phyloP scores from a whole-genome alignment of 2,888 invertebrate genomes.

The Thereva unica region DNA sequence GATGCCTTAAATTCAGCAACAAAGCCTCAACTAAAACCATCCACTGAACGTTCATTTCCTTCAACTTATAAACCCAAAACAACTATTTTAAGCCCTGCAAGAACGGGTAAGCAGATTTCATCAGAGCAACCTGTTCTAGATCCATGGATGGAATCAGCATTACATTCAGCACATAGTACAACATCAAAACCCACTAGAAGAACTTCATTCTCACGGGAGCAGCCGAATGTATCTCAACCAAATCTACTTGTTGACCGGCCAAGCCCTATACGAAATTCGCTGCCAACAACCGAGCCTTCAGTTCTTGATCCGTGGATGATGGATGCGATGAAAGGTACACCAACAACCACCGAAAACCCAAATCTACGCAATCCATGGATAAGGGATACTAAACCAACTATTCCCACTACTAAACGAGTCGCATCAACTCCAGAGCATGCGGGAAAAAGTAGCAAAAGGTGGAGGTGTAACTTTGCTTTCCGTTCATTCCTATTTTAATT shows the following conservation, averaged over 20 bases:
- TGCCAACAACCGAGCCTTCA: not conserved
- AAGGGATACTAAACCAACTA: no score
- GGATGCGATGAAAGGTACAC: not conserved
- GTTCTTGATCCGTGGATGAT: not conserved
- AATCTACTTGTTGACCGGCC: no score
- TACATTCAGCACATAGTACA: not conserved
- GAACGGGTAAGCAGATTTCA: not conserved
- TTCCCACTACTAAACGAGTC: no score
- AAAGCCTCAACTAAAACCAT: not conserved
- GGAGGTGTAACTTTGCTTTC: no score
- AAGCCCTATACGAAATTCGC: not conserved
- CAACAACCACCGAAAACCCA: not conserved
- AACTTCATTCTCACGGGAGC: not conserved
- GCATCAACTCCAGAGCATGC: no score
- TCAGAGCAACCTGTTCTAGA: conserved; percentile 5
- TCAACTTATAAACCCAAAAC: not conserved
- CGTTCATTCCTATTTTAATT: no score
- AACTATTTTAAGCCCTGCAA: not conserved
- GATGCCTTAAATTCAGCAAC: conserved; percentile 8
- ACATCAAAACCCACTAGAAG: not conserved
- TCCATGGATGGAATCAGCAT: conserved; percentile 17
- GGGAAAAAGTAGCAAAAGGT: no score
- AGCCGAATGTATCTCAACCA: no score
- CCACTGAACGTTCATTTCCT: not conserved
- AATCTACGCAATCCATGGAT: not conserved